Base-by-base conservation (phyloP, 2,113 vertebrate species). In the Polyodon spathula region DNA sequence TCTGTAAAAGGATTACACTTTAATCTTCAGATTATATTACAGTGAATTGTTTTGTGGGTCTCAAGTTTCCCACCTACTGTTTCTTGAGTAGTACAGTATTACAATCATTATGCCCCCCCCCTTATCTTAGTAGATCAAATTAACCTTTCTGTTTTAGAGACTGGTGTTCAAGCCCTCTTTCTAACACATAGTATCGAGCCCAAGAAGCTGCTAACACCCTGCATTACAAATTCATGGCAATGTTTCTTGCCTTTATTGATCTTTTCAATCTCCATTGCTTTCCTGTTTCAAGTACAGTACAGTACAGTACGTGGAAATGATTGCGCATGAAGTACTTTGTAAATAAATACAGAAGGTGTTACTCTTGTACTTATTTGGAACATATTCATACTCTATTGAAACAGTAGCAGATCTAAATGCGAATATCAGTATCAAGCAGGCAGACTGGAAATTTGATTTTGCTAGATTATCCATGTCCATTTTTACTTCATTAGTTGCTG, bases 201-300 rank as follows among this genome's bases (percentile, higher is more conserved):
- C 64, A n/a, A 66, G 61, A 69, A 72, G 38, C 58, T 65, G 8
- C 76, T 62, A 69, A 75, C 50, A 54, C 59, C 16, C 40, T 81
- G 77, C 78, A 80, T 84, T 80, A 66, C 39, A 27, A 6, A 51
- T 16, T 66, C 58, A 76, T 58, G 63, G 59, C 72, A 59, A 64
- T 44, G 63, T 42, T 15, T 39, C 16, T 52, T 63, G 11, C 8
- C 3, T 63, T 54, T 73, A 82, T 71, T 71, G 75, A 78, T 75
- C 66, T 50, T 15, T 14, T 6, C 10, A 53, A 6, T 3, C 15
- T 43, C 4, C 39, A 40, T 42, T 27, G n/a, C n/a, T 62, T 41
- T 12, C 5, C 11, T 5, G 4, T 39, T 14, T 16, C 15, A 12
- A 14, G 50, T n/a, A n/a, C n/a, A n/a, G n/a, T n/a, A 27, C 27